Percentiles rank a stretch among this genome's conserved stretches.
phyloP scores from a whole-genome alignment of 92 coral and sea anemone species.

The Ricordea florida region DNA sequence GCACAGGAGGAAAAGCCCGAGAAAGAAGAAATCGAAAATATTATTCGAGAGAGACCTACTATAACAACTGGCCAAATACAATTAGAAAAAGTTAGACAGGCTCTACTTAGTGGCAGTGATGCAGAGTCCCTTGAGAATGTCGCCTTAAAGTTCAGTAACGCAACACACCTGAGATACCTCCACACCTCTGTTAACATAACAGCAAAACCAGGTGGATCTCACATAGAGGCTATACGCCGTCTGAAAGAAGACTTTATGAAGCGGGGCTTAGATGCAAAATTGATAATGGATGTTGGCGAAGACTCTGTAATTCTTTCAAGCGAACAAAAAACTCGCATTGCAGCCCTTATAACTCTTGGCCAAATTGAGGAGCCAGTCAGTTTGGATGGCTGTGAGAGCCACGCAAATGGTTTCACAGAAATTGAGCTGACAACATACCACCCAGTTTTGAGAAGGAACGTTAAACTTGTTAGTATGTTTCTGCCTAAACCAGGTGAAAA shows the following conservation, averaged over 20 bases:
- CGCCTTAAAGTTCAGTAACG: conserved; percentile 18
- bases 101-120: conserved; percentile 14
- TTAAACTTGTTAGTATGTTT: conserved; percentile 48
- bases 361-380: conserved; percentile 39
- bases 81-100: conserved; percentile 36
- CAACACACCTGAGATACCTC: conserved; percentile 20
- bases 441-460: conserved; percentile 47
- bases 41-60: conserved; percentile 29
- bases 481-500: conserved; percentile 61
- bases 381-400: conserved; percentile 58
- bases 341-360: conserved; percentile 39
- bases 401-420: conserved; percentile 44
- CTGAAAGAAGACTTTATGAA: conserved; percentile 33
- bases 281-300: conserved; percentile 42
- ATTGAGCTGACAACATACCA: conserved; percentile 54
- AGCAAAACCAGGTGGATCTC: conserved; percentile 26
- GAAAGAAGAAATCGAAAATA: conserved; percentile 9
- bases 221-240: conserved; percentile 36
- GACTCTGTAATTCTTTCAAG: conserved; percentile 31
- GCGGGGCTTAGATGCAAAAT: conserved; percentile 15
- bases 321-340: conserved; percentile 16
- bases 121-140: conserved; percentile 3
- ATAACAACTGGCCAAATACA: conserved; percentile 40
- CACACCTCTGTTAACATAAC: neutral
- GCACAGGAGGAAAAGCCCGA: conserved; percentile 21